phyloP scores from a whole-genome alignment of 2,888 invertebrate species.

The Mythimna impura region DNA sequence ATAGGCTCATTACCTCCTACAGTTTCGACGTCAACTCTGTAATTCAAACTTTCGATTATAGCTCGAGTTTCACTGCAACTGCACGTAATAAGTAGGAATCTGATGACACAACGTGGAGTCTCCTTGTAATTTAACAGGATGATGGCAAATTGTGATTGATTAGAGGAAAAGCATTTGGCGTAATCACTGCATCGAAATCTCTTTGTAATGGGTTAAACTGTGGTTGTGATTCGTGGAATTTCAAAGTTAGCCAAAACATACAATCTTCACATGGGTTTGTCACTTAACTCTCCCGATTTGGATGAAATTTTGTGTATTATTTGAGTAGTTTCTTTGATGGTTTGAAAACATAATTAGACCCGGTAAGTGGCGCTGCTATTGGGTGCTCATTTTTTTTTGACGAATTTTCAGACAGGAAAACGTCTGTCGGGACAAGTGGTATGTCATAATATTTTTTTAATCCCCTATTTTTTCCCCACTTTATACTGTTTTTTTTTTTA shows the following conservation, averaged over 20 bases:
- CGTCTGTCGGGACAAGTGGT: too few species aligned
- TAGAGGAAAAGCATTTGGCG: neutral
- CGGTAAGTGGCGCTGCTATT: too few species aligned
- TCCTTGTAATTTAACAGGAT: neutral
- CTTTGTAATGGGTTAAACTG: neutral
- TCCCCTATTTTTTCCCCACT: too few species aligned
- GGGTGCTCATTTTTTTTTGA: too few species aligned
- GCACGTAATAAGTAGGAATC: neutral
- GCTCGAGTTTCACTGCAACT: conserved; percentile 1
- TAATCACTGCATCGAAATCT: neutral
- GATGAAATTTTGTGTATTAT: too few species aligned
- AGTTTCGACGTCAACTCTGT: neutral
- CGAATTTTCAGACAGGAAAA: too few species aligned
- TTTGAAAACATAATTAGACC: too few species aligned
- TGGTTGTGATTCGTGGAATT: neutral
- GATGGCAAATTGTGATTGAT: neutral
- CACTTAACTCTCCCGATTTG: too few species aligned
- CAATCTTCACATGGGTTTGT: too few species aligned
- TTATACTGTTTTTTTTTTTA: too few species aligned
- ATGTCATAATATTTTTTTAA: too few species aligned
- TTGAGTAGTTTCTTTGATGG: too few species aligned
- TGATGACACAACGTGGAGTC: neutral
- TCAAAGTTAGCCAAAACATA: neutral
- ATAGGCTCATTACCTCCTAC: neutral
- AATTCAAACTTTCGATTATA: neutral